A percentile compares a stretch with the other conserved stretches of the same genome.
phyloP scores from a whole-genome alignment of 2,888 invertebrate species.

The Sinelater perroti region DNA sequence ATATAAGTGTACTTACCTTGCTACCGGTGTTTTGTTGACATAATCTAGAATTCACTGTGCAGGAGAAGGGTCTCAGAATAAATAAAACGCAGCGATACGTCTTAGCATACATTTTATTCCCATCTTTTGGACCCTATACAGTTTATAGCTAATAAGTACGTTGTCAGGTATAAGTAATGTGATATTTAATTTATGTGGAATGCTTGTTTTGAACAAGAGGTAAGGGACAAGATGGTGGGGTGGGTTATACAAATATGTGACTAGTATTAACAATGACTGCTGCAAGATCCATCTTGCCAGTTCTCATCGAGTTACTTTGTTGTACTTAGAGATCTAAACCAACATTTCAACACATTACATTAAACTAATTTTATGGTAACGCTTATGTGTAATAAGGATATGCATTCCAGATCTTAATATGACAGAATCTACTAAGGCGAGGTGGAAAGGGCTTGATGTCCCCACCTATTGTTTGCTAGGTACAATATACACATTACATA shows the following conservation, averaged over 20 bases:
- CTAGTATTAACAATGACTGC: slow-evolving; percentile 60
- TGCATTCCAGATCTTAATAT: slow-evolving; percentile 59
- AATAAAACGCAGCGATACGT: slow-evolving; percentile 21
- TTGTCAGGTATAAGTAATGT: slow-evolving; percentile 64
- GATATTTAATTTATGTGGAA: slow-evolving; percentile 64
- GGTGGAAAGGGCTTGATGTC: slow-evolving; percentile 45
- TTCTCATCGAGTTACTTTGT: slow-evolving; percentile 47
- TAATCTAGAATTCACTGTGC: too few species aligned
- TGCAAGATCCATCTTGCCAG: slow-evolving; percentile 45
- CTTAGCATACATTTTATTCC: slow-evolving; percentile 75
- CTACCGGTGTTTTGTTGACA: too few species aligned
- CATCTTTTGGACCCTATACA: slow-evolving; percentile 79
- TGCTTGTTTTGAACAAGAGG: slow-evolving; percentile 60
- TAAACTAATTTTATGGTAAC: slow-evolving; percentile 56
- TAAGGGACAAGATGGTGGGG: slow-evolving; percentile 61
- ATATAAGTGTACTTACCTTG: too few species aligned
- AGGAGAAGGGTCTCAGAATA: too few species aligned
- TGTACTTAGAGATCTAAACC: slow-evolving; percentile 59
- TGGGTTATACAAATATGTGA: slow-evolving; percentile 61
- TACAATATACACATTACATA: slow-evolving; percentile 42
- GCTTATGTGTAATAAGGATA: slow-evolving; percentile 60
- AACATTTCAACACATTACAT: slow-evolving; percentile 61
- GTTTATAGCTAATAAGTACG: slow-evolving; percentile 70
- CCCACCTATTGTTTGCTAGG: slow-evolving; percentile 51
- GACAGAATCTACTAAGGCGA: slow-evolving; percentile 61